A percentile compares a stretch with the other conserved stretches of the same genome.
Conservation (phyloP, 1,140 invertebrate species). For the Mylabris phalerata region DNA sequence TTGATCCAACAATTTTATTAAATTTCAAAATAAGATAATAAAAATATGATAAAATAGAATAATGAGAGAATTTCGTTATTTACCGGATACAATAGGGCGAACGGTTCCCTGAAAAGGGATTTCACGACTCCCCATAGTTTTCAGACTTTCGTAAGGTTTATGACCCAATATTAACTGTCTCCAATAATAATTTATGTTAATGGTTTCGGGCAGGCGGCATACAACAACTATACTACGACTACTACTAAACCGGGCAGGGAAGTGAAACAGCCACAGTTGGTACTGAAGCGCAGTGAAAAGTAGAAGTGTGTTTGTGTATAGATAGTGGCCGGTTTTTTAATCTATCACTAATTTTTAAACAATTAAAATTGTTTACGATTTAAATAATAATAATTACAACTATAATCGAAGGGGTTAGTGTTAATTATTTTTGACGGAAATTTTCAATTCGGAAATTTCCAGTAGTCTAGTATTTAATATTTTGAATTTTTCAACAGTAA, state of each 20-base stretch:
- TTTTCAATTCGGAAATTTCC: too few relatives aligned
- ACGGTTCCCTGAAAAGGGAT: conserved; percentile 2
- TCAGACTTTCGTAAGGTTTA: conserved; percentile 36
- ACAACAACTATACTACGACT: conserved; percentile 1
- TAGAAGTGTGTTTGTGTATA: conserved; percentile 24
- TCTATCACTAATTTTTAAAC: background rate
- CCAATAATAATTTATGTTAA: conserved; percentile 46
- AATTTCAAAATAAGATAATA: too few relatives aligned
- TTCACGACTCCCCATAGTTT: conserved; percentile 23
- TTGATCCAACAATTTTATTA: too few relatives aligned
- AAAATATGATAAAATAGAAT: too few relatives aligned
- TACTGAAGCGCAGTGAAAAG: conserved; percentile 34
- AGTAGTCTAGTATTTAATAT: too few relatives aligned
- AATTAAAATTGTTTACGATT: too few relatives aligned
- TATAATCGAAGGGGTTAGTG: too few relatives aligned
- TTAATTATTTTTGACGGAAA: too few relatives aligned
- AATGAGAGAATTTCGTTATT: background rate
- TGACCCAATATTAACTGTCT: conserved; percentile 45
- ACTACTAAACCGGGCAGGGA: conserved; percentile 7
- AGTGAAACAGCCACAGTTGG: conserved; percentile 34
- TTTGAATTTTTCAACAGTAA: too few relatives aligned
- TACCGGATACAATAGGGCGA: conserved; percentile 13
- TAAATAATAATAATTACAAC: too few relatives aligned
- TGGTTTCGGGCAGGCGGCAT: conserved; percentile 33
- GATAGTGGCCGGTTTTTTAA: conserved; percentile 1